Evolutionary conservation across 1,140 invertebrate species (phyloP).

Genomic region (Idris sp.): DNA sequence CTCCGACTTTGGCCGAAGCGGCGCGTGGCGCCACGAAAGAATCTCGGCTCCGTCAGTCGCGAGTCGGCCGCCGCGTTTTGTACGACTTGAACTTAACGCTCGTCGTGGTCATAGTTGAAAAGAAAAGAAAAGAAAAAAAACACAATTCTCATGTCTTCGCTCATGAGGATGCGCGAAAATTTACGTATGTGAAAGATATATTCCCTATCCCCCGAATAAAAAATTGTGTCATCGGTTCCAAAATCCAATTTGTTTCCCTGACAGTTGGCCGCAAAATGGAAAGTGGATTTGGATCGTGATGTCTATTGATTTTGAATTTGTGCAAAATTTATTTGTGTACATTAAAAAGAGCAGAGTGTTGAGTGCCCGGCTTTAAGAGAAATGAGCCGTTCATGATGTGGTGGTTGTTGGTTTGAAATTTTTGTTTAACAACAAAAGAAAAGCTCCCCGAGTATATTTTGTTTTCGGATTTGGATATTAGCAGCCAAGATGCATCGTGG

Average conservation of each 20-base stretch:
- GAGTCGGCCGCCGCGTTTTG: slow-evolving; percentile 69
- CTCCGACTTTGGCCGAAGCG: slow-evolving; percentile 59
- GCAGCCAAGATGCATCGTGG: slow-evolving; percentile 62
- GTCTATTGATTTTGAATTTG: slow-evolving; percentile 26
- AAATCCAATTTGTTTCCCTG: no score
- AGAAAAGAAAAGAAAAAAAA: no score
- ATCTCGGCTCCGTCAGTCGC: slow-evolving; percentile 71
- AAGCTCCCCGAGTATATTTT: slow-evolving; percentile 26
- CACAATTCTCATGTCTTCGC: background rate
- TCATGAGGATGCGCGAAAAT: slow-evolving; percentile 1
- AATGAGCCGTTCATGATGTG: slow-evolving; percentile 44
- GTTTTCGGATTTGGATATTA: slow-evolving; percentile 59
- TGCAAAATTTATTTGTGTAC: slow-evolving; percentile 24
- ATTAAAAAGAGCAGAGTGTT: slow-evolving; percentile 29
- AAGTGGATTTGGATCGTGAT: slow-evolving; percentile 37
- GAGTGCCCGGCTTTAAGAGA: slow-evolving; percentile 40
- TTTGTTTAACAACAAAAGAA: no score
- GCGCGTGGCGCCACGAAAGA: slow-evolving; percentile 72
- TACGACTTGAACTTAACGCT: slow-evolving; percentile 27
- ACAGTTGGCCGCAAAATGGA: slow-evolving; percentile 30
- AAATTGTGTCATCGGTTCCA: no score
- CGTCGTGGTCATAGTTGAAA: slow-evolving; percentile 9
- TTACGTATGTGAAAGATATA: slow-evolving; percentile 10
- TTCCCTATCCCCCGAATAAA: no score
- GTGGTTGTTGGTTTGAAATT: slow-evolving; percentile 49